Evolutionary conservation across 2,797 vertebrate genomes (phyloP), one percentile per base, ranked within the genome.

Genomic region (Helostoma temminkii): DNA sequence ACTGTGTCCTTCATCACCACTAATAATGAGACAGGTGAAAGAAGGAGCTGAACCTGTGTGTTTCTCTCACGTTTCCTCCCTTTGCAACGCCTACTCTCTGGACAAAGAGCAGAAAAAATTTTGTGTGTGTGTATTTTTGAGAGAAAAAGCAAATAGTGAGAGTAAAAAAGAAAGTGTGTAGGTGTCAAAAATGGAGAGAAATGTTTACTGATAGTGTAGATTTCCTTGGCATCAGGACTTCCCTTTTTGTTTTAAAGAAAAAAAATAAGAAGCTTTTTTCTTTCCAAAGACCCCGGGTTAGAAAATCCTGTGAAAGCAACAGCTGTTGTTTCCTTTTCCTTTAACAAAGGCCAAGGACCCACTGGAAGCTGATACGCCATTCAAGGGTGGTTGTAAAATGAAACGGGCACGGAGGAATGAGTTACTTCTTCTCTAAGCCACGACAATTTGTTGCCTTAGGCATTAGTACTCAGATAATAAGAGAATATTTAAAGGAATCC

Each of bases 221-320:
- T 82, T 87, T 92, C 90, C 90, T 90, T 89, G 93, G 85, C 89
- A 89, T 93, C 88, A 53, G 76, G 71, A 91, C 85, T 88, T 93
- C 88, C 84, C 71, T 90, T 36, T 68, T 63, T 73, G 56, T 45
- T 53, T 21, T 92, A 91, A 85, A 82, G 42, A 81, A 84, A 83
- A 86, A 78, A 92, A 92, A 89, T 15, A 78, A 81, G 76, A 90
- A 92, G 1, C 67, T 79, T 77, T 70, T 72, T 81, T 71, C 62
- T 83, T 74, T 77, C 55, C 53, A 69, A 92, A 88, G 88, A 92
- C 90, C 87, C 81, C 46, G 92, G 94, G 94, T 95, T 95, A 95
- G 88, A 95, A 95, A 93, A 93, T 87, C 94, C 93, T 94, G 91
- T 96, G 94, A 96, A 96, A 96, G 95, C 94, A 95, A 95, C 95